Evolutionary conservation across 2,888 invertebrate species (phyloP).

Genomic region (Dinocampus coccinellae): DNA sequence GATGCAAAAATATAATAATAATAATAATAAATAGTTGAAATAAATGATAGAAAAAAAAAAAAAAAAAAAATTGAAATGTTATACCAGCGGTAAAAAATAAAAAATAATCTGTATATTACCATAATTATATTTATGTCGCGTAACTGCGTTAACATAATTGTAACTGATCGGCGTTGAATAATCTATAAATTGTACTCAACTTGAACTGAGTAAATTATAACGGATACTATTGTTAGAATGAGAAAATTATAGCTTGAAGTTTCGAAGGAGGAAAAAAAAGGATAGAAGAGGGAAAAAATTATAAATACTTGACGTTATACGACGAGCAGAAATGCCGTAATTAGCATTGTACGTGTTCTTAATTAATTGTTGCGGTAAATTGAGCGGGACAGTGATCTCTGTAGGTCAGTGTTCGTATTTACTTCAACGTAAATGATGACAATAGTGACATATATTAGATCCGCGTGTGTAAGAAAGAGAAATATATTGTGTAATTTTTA

Average conservation of each 20-base stretch:
- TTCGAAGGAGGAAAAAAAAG: too few relatives aligned
- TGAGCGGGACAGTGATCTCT: neutral
- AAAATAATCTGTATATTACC: neutral
- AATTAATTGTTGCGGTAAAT: conserved; percentile 21
- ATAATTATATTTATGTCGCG: neutral
- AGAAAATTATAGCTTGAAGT: too few relatives aligned
- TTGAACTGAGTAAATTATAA: neutral
- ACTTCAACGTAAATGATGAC: neutral
- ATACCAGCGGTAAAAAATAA: neutral
- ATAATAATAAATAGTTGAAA: too few relatives aligned
- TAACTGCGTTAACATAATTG: neutral
- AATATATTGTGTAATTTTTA: too few relatives aligned
- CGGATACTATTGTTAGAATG: neutral
- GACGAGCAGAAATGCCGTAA: neutral
- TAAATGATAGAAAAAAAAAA: too few relatives aligned
- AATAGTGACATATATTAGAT: too few relatives aligned
- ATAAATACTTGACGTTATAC: neutral
- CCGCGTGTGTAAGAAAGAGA: too few relatives aligned
- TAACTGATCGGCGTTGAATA: neutral
- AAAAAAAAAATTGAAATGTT: neutral
- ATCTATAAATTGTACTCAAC: neutral
- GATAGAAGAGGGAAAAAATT: neutral
- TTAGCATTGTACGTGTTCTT: conserved; percentile 1
- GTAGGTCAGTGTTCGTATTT: conserved; percentile 12
- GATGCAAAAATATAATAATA: too few relatives aligned